phyloP scores from a whole-genome alignment of 1,140 invertebrate species.

The Lerema accius region DNA sequence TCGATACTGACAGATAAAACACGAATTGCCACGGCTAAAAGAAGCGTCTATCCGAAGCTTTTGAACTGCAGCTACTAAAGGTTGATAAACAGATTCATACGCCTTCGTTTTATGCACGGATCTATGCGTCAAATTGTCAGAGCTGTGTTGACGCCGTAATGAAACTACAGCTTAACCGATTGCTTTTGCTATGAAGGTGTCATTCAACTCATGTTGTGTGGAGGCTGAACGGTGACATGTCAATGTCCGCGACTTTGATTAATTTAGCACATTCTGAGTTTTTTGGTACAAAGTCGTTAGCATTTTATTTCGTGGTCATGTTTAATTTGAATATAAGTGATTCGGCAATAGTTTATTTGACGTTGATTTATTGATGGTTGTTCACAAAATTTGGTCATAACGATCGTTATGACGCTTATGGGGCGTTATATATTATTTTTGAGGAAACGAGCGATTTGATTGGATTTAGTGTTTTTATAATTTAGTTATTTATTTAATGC shows the following conservation, averaged over 20 bases:
- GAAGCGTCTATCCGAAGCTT: too few species aligned
- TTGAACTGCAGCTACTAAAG: too few species aligned
- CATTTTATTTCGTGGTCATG: conserved; percentile 39
- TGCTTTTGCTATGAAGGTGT: conserved; percentile 2
- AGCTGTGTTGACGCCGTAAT: too few species aligned
- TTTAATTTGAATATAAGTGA: conserved; percentile 38
- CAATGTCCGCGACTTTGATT: conserved; percentile 40
- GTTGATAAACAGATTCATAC: too few species aligned
- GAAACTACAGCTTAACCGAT: background rate
- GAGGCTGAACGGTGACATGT: conserved; percentile 37
- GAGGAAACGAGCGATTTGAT: conserved; percentile 10
- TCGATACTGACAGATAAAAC: too few species aligned
- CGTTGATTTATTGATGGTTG: conserved; percentile 44
- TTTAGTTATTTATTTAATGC: too few species aligned
- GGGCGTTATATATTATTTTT: too few species aligned
- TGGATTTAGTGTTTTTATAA: background rate
- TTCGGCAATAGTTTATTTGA: conserved; percentile 31
- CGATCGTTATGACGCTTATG: conserved; percentile 9
- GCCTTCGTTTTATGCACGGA: too few species aligned
- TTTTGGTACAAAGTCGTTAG: conserved; percentile 44
- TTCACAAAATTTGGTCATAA: conserved; percentile 32
- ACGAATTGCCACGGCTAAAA: too few species aligned
- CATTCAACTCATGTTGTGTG: conserved; percentile 11
- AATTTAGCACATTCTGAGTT: conserved; percentile 45
- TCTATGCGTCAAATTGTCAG: too few species aligned